Conservation (phyloP, 2,797 vertebrate genomes). For the Pseudocheirus occidentalis region DNA sequence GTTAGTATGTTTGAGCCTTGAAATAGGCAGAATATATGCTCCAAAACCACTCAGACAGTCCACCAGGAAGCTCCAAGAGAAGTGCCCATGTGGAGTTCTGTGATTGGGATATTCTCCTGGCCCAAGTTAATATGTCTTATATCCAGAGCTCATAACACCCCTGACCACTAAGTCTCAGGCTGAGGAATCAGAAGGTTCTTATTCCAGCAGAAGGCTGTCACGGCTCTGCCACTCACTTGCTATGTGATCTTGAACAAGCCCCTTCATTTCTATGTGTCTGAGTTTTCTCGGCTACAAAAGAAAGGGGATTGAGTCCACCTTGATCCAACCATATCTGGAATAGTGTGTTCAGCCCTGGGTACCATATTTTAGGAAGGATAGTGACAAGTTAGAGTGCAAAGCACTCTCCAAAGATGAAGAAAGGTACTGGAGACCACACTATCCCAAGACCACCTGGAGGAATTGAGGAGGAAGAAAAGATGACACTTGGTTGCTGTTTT, state of each 20-base stretch:
- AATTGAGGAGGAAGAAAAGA: neutral
- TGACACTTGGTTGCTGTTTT: neutral
- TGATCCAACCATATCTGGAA: neutral
- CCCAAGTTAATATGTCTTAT: neutral
- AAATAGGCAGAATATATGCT: conserved; percentile 76
- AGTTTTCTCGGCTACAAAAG: neutral
- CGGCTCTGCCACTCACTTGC: neutral
- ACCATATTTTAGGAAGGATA: neutral
- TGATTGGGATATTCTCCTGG: neutral
- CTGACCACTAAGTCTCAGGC: neutral
- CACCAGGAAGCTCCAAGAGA: conserved; percentile 86
- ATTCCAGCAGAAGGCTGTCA: conserved; percentile 3
- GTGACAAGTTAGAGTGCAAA: neutral
- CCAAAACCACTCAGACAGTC: conserved; percentile 76
- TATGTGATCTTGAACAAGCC: neutral
- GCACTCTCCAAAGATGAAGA: neutral
- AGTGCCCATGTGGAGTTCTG: conserved; percentile 63
- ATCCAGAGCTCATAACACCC: neutral
- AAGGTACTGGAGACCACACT: neutral
- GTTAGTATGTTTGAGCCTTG: conserved; percentile 81
- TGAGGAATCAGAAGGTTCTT: neutral
- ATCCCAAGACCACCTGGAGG: neutral
- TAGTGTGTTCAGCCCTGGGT: neutral
- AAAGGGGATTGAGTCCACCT: neutral
- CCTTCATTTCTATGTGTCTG: neutral